These are phyloP conservation scores for Pterostichus niger DNA, from an alignment of 2,888 invertebrate species.

Conservation along the genomic window DNA sequence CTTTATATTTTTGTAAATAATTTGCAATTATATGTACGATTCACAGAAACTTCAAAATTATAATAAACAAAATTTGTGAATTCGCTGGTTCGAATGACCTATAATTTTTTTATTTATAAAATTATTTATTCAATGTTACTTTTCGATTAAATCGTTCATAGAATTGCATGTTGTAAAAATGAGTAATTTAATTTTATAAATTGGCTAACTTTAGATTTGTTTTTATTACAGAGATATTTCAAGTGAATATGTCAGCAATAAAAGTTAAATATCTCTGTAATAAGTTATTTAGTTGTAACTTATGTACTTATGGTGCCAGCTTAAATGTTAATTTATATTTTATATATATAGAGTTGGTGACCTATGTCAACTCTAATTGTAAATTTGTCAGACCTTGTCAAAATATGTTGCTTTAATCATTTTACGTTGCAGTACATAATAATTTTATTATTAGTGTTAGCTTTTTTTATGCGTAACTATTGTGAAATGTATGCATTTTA, in stretches of 20 bases:
- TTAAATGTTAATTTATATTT: constrained; percentile 57
- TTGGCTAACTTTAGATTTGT: constrained; percentile 19
- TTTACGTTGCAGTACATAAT: constrained; percentile 57
- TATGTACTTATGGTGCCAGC: constrained; percentile 66
- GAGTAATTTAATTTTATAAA: background rate
- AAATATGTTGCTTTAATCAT: constrained; percentile 43
- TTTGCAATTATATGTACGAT: constrained; percentile 53
- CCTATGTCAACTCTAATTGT: constrained; percentile 2
- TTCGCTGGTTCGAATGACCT: constrained; percentile 59
- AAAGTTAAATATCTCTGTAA: constrained; percentile 15
- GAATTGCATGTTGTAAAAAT: constrained; percentile 32
- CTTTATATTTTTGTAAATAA: constrained; percentile 63
- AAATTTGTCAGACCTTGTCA: constrained; percentile 35
- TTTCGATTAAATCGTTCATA: constrained; percentile 23
- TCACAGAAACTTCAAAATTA: constrained; percentile 21
- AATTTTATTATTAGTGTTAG: constrained; percentile 39
- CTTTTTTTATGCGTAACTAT: constrained; percentile 47
- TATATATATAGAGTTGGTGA: constrained; percentile 26
- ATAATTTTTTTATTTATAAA: constrained; percentile 43
- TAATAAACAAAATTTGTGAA: background rate
- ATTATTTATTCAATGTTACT: constrained; percentile 33
- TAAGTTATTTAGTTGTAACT: constrained; percentile 55
- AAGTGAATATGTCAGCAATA: too few relatives aligned
- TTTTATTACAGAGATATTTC: constrained; percentile 27
- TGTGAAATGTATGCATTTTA: constrained; percentile 60